phyloP scores from a whole-genome alignment of 2,888 invertebrate species.

The Trachelus iudaicus region DNA sequence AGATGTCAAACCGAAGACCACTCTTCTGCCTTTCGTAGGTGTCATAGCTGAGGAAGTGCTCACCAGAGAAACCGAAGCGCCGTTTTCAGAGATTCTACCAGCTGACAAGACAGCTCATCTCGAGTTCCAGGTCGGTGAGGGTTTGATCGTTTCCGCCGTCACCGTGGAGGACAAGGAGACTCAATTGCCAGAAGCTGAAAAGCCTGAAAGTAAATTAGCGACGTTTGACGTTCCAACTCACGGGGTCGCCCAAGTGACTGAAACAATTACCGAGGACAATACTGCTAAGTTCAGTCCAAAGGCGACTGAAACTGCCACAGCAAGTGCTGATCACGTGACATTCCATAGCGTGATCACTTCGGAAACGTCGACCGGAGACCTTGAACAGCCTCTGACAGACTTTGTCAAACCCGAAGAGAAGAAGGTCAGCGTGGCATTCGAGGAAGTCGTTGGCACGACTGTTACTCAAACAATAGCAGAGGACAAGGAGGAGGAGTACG shows the following conservation, averaged over 20 bases:
- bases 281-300: conserved; percentile 53
- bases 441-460: conserved; percentile 66
- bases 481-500: conserved; percentile 62
- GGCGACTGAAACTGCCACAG: conserved; percentile 66
- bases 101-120: conserved; percentile 68
- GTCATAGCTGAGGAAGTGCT: conserved; percentile 53
- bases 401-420: conserved; percentile 58
- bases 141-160: conserved; percentile 50
- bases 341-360: conserved; percentile 68
- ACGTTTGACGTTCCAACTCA: conserved; percentile 60
- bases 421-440: conserved; percentile 50
- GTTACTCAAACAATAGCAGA: conserved; percentile 69
- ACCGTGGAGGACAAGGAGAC: conserved; percentile 51
- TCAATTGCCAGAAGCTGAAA: conserved; percentile 40
- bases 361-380: conserved; percentile 55
- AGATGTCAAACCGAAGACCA: conserved; percentile 43
- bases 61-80: conserved; percentile 54
- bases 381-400: conserved; percentile 52
- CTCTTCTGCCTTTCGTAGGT: conserved; percentile 50
- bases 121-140: conserved; percentile 53
- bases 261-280: conserved; percentile 54
- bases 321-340: conserved; percentile 69
- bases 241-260: conserved; percentile 57
- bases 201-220: conserved; percentile 59
- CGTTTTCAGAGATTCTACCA: conserved; percentile 65